phyloP scores from a whole-genome alignment of 2,113 vertebrate genomes.

The Otus sunia region DNA sequence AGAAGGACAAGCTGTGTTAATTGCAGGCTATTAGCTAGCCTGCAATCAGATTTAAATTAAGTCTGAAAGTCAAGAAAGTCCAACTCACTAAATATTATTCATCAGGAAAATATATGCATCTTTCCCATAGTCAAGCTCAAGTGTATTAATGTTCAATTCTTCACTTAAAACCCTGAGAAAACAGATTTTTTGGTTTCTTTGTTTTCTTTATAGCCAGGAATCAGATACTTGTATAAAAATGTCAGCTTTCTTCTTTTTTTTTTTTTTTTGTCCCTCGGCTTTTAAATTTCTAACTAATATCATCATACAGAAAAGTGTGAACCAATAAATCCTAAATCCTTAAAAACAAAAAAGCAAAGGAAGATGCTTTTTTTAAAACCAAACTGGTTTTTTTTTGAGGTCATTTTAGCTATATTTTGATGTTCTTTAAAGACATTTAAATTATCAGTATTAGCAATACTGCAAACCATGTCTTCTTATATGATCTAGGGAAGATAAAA shows the following conservation, averaged over 20 bases:
- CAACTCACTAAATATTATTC: neutral
- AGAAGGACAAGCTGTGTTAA: neutral
- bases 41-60: neutral
- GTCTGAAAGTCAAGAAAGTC: neutral
- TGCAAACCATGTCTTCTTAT: neutral
- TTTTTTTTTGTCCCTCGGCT: neutral
- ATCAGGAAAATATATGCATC: neutral
- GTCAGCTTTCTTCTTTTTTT: neutral
- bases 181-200: neutral
- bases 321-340: neutral
- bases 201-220: neutral
- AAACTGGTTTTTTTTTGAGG: neutral
- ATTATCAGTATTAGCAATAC: neutral
- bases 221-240: neutral
- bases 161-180: neutral
- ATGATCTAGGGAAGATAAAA: neutral
- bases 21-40: neutral
- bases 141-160: neutral
- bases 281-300: neutral
- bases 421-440: neutral
- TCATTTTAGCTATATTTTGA: neutral
- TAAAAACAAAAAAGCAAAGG: neutral
- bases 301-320: neutral
- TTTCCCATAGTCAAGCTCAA: neutral
- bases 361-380: neutral